Conservation (phyloP, 1,140 invertebrate genomes). For the Diabrotica virgifera region DNA sequence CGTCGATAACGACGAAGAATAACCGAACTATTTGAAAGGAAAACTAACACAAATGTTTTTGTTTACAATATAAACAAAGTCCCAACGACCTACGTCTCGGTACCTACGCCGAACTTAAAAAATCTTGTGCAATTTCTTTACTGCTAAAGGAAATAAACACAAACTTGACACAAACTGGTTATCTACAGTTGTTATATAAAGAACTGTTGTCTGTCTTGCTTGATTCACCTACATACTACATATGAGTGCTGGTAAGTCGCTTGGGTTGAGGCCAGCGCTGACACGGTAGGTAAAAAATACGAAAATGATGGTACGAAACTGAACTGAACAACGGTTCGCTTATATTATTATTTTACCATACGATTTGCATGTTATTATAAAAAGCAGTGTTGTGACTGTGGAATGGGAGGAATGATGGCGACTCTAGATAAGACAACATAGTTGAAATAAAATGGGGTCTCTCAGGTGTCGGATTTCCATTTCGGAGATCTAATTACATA, state of each 20-base stretch:
- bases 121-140: background rate
- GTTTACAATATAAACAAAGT: background rate
- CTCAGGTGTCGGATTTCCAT: too few relatives aligned
- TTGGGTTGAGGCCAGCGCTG: background rate
- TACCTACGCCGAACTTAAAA: background rate
- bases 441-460: background rate
- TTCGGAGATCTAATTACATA: too few relatives aligned
- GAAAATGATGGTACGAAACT: slow-evolving; percentile 2
- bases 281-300: background rate
- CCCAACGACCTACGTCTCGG: background rate
- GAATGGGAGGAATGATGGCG: background rate
- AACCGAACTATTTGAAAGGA: too few relatives aligned
- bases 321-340: background rate
- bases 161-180: background rate
- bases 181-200: background rate
- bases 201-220: background rate
- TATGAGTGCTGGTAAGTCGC: background rate
- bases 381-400: background rate
- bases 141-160: background rate
- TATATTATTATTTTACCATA: background rate
- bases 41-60: too few relatives aligned
- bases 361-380: background rate
- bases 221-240: background rate
- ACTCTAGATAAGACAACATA: background rate
- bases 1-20: too few relatives aligned